Base-by-base conservation (phyloP, 2,113 vertebrate species). In the Holacanthus passer region DNA sequence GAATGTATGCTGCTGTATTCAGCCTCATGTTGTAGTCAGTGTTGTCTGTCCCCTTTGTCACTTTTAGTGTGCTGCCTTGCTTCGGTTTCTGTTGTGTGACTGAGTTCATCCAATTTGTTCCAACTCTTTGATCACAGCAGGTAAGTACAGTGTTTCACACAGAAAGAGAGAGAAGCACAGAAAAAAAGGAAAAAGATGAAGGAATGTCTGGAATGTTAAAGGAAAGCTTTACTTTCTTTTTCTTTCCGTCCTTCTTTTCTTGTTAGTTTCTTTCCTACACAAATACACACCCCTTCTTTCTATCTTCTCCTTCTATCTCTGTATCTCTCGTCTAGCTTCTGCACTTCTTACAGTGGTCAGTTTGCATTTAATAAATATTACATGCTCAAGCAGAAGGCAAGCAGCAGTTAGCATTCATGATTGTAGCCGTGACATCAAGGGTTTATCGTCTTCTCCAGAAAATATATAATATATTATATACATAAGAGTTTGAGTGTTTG, bases 51-150 rank as follows among this genome's bases (percentile, higher is more conserved):
- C 73, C 67, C 66, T 63, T 82, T 72, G 32, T 88, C 82, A 39
- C 48, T 43, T 43, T 66, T 14, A 73, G 10, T 45, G 45, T 31
- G 10, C 47, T 0, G 39, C 27, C 24, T 58, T 14, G 24, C 62
- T 76, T 41, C 52, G 24, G 47, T 69, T 77, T 63, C 70, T 70
- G 43, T 43, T 56, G 32, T 39, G 79, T 60, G 64, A 50, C 62
- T 13, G 43, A 55, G 17, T 68, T 73, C 67, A 7, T 17, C 63
- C 16, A 31, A 72, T 92, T 87, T 43, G 71, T 89, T 87, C 68
- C 80, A 60, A 74, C 81, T 82, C 73, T 88, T 87, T 88, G 81
- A 87, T 90, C 88, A 65, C 89, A 88, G 91, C 79, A 88, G 87
- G 91, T 86, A 43, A 48, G 64, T 52, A 50, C 50, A 58, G 43